A percentile compares a stretch with the other conserved stretches of the same genome.
These are phyloP conservation scores for Sciurus niger DNA, from an alignment of 2,113 vertebrate species.

Conservation along the genomic window DNA sequence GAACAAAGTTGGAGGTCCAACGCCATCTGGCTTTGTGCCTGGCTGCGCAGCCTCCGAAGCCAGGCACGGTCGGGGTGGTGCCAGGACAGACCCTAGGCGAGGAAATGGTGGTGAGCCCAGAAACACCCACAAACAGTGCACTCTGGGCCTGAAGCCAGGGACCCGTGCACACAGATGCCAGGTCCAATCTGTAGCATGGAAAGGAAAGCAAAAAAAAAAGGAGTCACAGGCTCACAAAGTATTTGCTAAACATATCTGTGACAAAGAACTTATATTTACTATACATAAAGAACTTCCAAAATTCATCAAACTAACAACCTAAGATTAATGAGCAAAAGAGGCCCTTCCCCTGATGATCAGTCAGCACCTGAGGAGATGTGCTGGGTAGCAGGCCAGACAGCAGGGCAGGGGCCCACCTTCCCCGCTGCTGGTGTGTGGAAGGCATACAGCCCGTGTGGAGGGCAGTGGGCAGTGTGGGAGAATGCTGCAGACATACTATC, in stretches of 20 bases:
- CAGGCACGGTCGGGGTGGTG: accelerated
- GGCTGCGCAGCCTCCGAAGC: accelerated
- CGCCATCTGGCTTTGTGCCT: accelerated
- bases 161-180: too few relatives aligned
- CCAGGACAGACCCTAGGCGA: accelerated
- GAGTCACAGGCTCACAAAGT: not conserved
- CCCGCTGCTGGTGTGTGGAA: too few relatives aligned
- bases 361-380: too few relatives aligned
- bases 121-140: not conserved
- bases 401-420: too few relatives aligned
- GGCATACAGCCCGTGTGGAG: too few relatives aligned
- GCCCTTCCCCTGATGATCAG: not conserved
- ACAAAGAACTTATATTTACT: not conserved
- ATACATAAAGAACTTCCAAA: too few relatives aligned
- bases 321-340: not conserved
- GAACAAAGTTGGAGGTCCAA: not conserved
- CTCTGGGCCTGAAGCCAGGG: too few relatives aligned
- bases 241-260: not conserved
- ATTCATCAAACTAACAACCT: not conserved
- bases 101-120: too few relatives aligned
- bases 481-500: too few relatives aligned
- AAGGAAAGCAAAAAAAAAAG: not conserved
- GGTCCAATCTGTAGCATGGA: not conserved
- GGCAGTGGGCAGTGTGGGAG: too few relatives aligned
- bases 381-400: too few relatives aligned